These are phyloP conservation scores for Chionis minor DNA, from an alignment of 2,113 vertebrate species.

Conservation along the genomic window DNA sequence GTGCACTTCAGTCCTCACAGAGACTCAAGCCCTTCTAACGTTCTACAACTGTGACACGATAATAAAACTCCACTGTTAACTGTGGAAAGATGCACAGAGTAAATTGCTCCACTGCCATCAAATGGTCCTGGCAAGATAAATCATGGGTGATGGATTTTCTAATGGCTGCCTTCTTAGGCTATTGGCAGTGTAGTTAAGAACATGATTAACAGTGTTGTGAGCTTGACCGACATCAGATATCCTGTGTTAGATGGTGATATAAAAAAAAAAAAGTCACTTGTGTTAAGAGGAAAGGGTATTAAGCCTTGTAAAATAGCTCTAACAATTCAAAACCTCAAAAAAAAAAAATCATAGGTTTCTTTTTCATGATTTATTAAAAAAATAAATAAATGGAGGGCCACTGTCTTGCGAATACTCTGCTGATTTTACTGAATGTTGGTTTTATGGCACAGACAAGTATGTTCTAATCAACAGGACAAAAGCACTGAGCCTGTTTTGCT, in stretches of 20 bases:
- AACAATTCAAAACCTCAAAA: not conserved
- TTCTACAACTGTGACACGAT: not conserved
- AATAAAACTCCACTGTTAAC: constrained; percentile 32
- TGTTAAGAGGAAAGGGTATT: not conserved
- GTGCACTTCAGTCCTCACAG: not conserved
- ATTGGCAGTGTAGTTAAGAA: constrained; percentile 3
- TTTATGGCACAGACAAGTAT: not conserved
- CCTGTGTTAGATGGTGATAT: not conserved
- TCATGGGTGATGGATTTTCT: constrained; percentile 11
- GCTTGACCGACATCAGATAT: not conserved
- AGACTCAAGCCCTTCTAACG: not conserved
- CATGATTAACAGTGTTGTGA: not conserved
- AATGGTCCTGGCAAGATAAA: constrained; percentile 18
- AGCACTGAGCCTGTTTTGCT: not conserved
- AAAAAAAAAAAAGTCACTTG: not conserved
- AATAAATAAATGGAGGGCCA: too few relatives aligned
- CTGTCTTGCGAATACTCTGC: not conserved
- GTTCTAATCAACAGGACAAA: not conserved
- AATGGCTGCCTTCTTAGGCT: not conserved
- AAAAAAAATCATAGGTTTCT: not conserved
- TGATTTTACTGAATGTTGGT: not conserved
- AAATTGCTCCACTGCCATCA: constrained; percentile 1
- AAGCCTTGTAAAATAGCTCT: not conserved
- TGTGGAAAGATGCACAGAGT: constrained; percentile 7
- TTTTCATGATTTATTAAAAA: not conserved